Conservation (phyloP, 53 echinoderm and acorn worm genomes). For the Hippasteria phrygiana region DNA sequence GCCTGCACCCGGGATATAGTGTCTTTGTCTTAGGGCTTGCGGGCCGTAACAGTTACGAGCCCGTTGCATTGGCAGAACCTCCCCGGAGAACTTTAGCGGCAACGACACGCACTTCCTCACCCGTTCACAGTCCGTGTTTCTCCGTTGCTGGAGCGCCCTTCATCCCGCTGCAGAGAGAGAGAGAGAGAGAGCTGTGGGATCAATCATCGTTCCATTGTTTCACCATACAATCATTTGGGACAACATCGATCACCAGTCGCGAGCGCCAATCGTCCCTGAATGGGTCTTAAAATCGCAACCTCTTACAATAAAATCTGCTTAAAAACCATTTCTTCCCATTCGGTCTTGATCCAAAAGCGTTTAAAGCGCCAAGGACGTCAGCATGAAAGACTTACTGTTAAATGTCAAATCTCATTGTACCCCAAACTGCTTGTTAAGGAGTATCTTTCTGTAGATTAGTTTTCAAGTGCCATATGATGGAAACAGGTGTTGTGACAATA, state of each 20-base stretch:
- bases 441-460: neutral
- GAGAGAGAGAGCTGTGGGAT: neutral
- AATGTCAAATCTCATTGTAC: conserved; percentile 5
- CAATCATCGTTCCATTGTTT: conserved; percentile 11
- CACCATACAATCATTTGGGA: neutral
- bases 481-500: neutral
- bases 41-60: neutral
- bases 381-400: neutral
- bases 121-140: conserved; percentile 1
- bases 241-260: neutral
- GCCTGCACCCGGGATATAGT: conserved; percentile 2
- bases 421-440: neutral
- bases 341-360: neutral
- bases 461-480: conserved; percentile 2
- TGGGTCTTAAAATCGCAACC: neutral
- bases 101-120: neutral
- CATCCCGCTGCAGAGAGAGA: neutral
- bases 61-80: neutral
- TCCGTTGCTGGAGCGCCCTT: neutral
- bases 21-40: conserved; percentile 34
- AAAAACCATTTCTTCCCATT: neutral
- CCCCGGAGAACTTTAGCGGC: conserved; percentile 17
- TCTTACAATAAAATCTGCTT: neutral
- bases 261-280: neutral
- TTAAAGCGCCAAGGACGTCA: neutral